Base-by-base conservation (phyloP, 2,797 vertebrate species). In the Lagodon rhomboides region DNA sequence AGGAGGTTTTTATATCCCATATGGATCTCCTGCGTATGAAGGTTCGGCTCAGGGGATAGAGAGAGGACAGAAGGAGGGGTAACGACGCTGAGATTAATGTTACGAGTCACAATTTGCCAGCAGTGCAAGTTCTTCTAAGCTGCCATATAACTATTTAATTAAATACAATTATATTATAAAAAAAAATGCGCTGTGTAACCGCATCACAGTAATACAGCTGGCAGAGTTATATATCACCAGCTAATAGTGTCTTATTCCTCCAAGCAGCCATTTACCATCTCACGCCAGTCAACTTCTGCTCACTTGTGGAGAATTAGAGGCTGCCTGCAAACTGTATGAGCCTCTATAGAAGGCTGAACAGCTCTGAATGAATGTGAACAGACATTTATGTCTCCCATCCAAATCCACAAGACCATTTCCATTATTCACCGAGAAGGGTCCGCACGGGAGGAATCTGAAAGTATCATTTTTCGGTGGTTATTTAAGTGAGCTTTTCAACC, bases 311-410 rank as follows among this genome's bases (percentile, higher is more conserved):
- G 46, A 74, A 59, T 47, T 65, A 65, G 44, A 69, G 25, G 18
- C 5, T 18, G 44, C 49, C 51, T 22, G 50, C 63, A 75, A 44
- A 80, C 61, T 67, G 73, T 64, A 25, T 49, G 30, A 82, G 73
- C 56, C 72, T 80, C 70, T 54, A 67, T 17, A 73, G 76, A 71
- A 87, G 80, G 87, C 65, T 75, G 75, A 78, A 75, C 60, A 38
- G 55, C 72, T 80, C 76, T 77, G 58, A 88, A 83, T 82, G 64
- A 83, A 86, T 71, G 78, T 41, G 66, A 82, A 60, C 67, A 84
- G 67, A 86, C 78, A 77, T 90, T 87, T 79, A 77, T 72, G 46
- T 75, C 47, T 41, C 68, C 60, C 68, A 34, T 82, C 63, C 38
- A 75, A 75, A 85, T 82, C 68, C 70, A 75, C 66, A 71, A 58